Percentiles rank a stretch among this genome's conserved stretches.
These are phyloP conservation scores for Carassius gibelio DNA, from an alignment of 2,113 vertebrate genomes.

Conservation along the genomic window DNA sequence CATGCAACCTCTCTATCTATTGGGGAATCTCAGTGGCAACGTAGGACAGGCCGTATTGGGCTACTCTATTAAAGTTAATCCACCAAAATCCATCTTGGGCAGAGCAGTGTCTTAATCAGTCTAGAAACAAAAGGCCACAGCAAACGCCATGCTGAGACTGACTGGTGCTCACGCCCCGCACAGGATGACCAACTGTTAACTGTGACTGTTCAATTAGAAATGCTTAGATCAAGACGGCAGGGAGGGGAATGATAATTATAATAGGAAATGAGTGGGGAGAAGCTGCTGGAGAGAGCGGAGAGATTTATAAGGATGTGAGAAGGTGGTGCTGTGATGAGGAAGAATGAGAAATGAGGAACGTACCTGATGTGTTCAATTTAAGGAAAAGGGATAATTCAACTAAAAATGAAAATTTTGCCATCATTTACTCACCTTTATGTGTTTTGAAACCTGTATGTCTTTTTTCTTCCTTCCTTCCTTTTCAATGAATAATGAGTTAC, in stretches of 20 bases:
- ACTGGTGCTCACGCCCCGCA: constrained; percentile 28
- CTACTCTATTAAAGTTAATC: constrained; percentile 58
- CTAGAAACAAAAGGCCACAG: constrained; percentile 49
- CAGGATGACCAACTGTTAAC: constrained; percentile 37
- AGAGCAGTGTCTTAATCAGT: constrained; percentile 48
- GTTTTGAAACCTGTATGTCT: neutral
- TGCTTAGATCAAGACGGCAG: constrained; percentile 25
- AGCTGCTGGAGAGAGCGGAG: neutral
- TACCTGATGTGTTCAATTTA: neutral
- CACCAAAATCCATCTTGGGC: constrained; percentile 34
- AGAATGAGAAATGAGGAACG: neutral
- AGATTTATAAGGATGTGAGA: constrained; percentile 20
- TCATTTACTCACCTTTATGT: neutral
- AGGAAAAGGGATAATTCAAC: neutral
- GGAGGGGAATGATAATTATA: constrained; percentile 17
- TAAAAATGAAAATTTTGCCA: neutral
- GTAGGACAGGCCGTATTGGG: constrained; percentile 25
- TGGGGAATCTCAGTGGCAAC: constrained; percentile 34
- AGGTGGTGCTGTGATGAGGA: neutral
- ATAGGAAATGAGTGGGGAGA: constrained; percentile 1
- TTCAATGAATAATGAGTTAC: too few species aligned
- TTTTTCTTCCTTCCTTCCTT: neutral
- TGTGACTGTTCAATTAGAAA: constrained; percentile 44
- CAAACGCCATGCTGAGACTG: constrained; percentile 30
- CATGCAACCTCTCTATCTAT: constrained; percentile 42